phyloP scores from a whole-genome alignment of 2,888 invertebrate genomes.

The Xanthostigma xanthostigma region DNA sequence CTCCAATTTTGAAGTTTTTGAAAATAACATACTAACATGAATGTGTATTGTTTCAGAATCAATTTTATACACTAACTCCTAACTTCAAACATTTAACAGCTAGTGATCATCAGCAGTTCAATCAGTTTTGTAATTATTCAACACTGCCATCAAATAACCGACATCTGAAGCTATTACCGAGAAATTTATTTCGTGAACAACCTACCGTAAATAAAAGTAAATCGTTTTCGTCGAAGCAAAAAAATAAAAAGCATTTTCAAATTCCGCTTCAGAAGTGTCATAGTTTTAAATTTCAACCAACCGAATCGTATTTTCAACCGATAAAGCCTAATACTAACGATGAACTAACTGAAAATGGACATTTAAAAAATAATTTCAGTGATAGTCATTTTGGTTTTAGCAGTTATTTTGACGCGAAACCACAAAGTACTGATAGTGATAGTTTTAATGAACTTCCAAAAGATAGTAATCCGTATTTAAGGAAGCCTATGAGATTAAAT shows the following conservation, averaged over 20 bases:
- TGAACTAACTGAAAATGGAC: constrained; percentile 6
- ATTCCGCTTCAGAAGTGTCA: constrained; percentile 48
- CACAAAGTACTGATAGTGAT: background rate
- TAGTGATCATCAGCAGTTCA: constrained; percentile 25
- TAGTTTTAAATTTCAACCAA: constrained; percentile 37
- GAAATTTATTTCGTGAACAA: constrained; percentile 27
- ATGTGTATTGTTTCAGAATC: constrained; percentile 24
- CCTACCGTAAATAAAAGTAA: constrained; percentile 24
- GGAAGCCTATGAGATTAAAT: constrained; percentile 4
- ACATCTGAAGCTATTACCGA: constrained; percentile 30
- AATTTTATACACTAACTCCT: constrained; percentile 31
- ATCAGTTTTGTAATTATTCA: constrained; percentile 20
- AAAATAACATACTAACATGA: background rate
- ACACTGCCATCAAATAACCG: constrained; percentile 39
- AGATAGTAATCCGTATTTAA: constrained; percentile 1
- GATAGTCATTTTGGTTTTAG: constrained; percentile 4
- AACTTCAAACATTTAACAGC: constrained; percentile 45
- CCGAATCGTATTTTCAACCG: constrained; percentile 46
- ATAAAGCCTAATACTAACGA: constrained; percentile 43
- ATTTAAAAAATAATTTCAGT: constrained; percentile 5
- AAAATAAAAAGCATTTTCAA: constrained; percentile 45
- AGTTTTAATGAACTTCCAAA: background rate
- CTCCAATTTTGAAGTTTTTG: background rate
- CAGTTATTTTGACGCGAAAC: background rate
- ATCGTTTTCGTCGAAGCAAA: constrained; percentile 26